Percentiles rank a stretch among this genome's conserved stretches.
phyloP scores from a whole-genome alignment of 2,797 vertebrate species.

The Florisuga fusca region DNA sequence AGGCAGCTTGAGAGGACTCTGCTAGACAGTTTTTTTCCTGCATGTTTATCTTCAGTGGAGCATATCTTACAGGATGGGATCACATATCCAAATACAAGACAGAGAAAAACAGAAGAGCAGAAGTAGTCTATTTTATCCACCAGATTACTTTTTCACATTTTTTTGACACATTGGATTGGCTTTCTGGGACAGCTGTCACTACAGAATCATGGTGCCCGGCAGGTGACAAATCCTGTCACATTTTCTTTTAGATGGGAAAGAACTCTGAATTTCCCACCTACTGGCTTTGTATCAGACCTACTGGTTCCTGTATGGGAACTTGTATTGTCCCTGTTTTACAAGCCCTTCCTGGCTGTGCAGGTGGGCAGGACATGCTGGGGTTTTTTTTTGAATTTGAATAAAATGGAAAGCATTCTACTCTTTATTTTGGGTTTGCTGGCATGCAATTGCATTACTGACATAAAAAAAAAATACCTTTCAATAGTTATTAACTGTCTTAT shows the following conservation, averaged over 20 bases:
- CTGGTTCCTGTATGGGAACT: neutral
- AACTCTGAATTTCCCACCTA: neutral
- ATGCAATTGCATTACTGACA: neutral
- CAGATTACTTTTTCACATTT: neutral
- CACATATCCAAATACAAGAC: neutral
- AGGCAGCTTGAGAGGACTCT: neutral
- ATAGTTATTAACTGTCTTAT: neutral
- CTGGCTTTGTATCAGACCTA: neutral
- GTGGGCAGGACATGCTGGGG: neutral
- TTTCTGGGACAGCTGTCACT: neutral
- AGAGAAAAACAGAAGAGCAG: neutral
- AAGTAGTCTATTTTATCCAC: neutral
- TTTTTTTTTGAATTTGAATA: neutral
- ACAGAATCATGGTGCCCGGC: accelerated
- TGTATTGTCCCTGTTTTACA: neutral
- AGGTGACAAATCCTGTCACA: neutral
- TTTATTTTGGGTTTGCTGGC: neutral
- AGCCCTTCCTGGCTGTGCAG: neutral
- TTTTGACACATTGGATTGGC: neutral
- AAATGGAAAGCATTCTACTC: neutral
- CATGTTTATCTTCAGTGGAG: neutral
- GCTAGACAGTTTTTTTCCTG: neutral
- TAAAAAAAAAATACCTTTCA: neutral
- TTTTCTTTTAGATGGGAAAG: neutral
- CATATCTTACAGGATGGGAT: neutral